Base-by-base conservation (phyloP, 2,888 invertebrate species). In the Lysandra coridon region DNA sequence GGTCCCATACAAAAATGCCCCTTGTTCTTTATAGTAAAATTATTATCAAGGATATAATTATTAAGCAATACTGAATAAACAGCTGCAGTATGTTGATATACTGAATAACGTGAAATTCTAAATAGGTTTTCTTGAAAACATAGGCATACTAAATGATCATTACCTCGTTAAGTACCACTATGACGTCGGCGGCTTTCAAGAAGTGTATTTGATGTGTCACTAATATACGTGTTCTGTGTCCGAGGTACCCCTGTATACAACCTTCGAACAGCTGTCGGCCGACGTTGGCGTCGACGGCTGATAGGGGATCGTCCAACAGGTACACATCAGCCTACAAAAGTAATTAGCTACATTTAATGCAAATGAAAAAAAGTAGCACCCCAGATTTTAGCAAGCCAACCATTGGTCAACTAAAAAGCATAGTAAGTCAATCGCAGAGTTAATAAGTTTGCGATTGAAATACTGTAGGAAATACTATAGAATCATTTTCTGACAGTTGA, bases 191-290 rank as follows among this genome's bases (percentile, higher is more conserved):
- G 62, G 89, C 91, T 84, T 90, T 92, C 53, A 91, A 90, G 87
- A 90, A 93, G 83, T 98, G 98, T 33, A 98, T 95, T 88, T 98
- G 98, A 93, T 98, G 98, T 0, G 98, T 98, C 78, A 98, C 97
- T 37, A 98, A 94, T 81, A 98, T 95, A 78, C 96, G 93, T 0
- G 97, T 97, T 86, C 96, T 96, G 12, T 95, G 92, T 73, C 92
- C 92, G 79, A 98, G 92, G 84, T 95, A 95, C 0, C 95, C 96
- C 81, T 91, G 92, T 82, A 98, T 96, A 86, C 97, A 98, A 85
- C 96, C 95, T 69, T 97, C 96, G 87, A 97, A 98, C 82, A 98
- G 89, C 84, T 97, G 96, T 78, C 96, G 95, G 0, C 97, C 97
- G 0, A 98, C 98, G 80, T 96, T 96, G 0, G 97, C 95, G 85